These are phyloP conservation scores for Hippocampus barbouri DNA, from an alignment of 2,113 vertebrate species.

Conservation along the genomic window DNA sequence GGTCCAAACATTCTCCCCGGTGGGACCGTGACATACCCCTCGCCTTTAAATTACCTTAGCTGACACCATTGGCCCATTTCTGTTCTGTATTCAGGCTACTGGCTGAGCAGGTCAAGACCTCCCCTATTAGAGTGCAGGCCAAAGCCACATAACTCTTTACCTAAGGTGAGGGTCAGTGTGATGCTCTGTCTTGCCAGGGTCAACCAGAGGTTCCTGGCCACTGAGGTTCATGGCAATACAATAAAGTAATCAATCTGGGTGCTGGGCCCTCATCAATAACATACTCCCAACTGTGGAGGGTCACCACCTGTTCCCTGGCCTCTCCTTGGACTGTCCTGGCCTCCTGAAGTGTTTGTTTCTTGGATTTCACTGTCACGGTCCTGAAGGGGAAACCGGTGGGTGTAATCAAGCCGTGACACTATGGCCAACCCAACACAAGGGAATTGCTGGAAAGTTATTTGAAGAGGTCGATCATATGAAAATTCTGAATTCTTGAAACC, in stretches of 20 bases:
- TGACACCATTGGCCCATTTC: slow-evolving; percentile 55
- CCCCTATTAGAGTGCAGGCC: slow-evolving; percentile 68
- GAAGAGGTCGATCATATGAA: slow-evolving; percentile 9
- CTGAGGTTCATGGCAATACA: slow-evolving; percentile 76
- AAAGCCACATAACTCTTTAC: slow-evolving; percentile 78
- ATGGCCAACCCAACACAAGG: slow-evolving; percentile 29
- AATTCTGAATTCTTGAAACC: slow-evolving; percentile 15
- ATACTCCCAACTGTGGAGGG: slow-evolving; percentile 65
- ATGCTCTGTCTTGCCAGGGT: slow-evolving; percentile 61
- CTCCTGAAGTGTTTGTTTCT: slow-evolving; percentile 51
- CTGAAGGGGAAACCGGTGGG: slow-evolving; percentile 17
- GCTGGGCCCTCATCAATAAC: slow-evolving; percentile 72
- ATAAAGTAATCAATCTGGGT: slow-evolving; percentile 75
- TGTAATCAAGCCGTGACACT: slow-evolving; percentile 41
- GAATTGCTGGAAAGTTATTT: slow-evolving; percentile 20
- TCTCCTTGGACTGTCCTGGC: slow-evolving; percentile 70
- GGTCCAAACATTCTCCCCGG: slow-evolving; percentile 42
- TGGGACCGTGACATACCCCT: slow-evolving; percentile 47
- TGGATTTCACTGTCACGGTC: slow-evolving; percentile 49
- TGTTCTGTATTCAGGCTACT: slow-evolving; percentile 45
- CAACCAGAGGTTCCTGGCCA: slow-evolving; percentile 69
- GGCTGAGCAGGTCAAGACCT: slow-evolving; percentile 65
- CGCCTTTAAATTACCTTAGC: slow-evolving; percentile 68
- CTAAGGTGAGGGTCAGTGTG: slow-evolving; percentile 74
- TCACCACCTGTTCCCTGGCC: slow-evolving; percentile 74